Conservation (phyloP, 2,888 invertebrate genomes). For the Tholera decimalis region DNA sequence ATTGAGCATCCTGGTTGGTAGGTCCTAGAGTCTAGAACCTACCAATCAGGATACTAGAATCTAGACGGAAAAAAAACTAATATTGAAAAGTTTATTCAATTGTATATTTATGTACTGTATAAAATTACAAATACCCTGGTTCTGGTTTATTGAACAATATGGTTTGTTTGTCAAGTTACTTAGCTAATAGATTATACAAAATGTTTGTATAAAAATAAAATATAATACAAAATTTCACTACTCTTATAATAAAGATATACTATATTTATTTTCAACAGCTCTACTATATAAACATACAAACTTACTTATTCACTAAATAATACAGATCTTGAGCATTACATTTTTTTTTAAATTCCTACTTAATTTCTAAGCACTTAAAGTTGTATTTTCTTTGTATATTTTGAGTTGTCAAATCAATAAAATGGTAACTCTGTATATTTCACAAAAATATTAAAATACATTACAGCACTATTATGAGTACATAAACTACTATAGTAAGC, state of each 20-base stretch:
- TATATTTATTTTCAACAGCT: constrained; percentile 2
- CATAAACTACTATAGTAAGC: no score
- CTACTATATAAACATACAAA: constrained; percentile 8
- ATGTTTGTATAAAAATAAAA: neutral
- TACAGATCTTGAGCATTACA: constrained; percentile 46
- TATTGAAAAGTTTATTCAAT: neutral
- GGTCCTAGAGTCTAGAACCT: no score
- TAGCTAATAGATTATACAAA: neutral
- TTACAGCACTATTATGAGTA: neutral
- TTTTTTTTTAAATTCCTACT: constrained; percentile 9
- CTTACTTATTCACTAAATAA: constrained; percentile 17
- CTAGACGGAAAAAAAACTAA: neutral
- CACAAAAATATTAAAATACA: neutral
- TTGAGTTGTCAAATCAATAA: constrained; percentile 16
- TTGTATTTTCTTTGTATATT: constrained; percentile 16
- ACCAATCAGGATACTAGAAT: no score
- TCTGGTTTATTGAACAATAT: constrained; percentile 39
- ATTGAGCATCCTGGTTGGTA: no score
- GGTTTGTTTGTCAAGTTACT: neutral
- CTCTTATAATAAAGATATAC: neutral
- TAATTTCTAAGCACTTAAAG: constrained; percentile 20
- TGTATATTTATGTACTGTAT: constrained; percentile 39
- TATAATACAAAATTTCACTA: neutral
- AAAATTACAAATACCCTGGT: constrained; percentile 37
- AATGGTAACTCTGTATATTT: constrained; percentile 48